Conservation (phyloP, 2,113 vertebrate species). For the Tympanuchus pallidicinctus region DNA sequence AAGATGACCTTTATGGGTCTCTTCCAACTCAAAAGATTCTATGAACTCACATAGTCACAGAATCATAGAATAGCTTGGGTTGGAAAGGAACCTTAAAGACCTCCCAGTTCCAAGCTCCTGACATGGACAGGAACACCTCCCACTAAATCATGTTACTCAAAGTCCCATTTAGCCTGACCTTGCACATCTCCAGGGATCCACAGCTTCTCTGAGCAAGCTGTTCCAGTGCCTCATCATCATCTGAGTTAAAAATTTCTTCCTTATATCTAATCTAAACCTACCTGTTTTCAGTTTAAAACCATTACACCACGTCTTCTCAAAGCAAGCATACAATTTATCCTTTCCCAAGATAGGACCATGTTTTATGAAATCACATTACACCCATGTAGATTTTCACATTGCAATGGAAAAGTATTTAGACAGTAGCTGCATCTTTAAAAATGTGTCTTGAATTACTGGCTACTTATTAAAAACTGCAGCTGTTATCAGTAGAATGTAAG, state of each 20-base stretch:
- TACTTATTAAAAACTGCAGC: not conserved
- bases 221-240: not conserved
- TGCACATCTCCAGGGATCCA: not conserved
- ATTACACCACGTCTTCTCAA: not conserved
- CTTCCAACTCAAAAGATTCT: not conserved
- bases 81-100: not conserved
- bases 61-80: not conserved
- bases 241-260: not conserved
- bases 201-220: not conserved
- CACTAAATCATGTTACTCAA: not conserved
- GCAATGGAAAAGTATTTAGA: not conserved
- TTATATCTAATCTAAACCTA: not conserved
- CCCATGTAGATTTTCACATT: not conserved
- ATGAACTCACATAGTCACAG: not conserved
- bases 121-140: not conserved
- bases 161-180: not conserved
- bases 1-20: too few relatives aligned
- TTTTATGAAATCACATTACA: not conserved
- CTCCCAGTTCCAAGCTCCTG: not conserved
- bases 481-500: slow-evolving; percentile 11
- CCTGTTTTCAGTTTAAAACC: not conserved
- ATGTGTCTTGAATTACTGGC: not conserved
- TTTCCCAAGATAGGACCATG: not conserved
- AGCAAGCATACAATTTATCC: not conserved
- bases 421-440: not conserved